Base-by-base conservation (phyloP, 2,113 vertebrate genomes). In the Oncorhynchus gorbuscha region DNA sequence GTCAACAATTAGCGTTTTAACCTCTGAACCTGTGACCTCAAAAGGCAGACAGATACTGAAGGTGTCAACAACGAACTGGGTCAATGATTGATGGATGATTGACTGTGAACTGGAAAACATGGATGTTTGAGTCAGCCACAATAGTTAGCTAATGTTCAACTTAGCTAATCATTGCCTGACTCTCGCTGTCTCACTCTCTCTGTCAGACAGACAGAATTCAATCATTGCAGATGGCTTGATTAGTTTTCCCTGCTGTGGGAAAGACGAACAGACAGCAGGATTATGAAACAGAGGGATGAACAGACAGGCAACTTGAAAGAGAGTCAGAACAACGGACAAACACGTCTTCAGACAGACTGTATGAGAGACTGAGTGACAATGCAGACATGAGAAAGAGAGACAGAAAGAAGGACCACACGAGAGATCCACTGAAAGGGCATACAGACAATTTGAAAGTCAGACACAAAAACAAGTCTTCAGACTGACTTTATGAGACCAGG, bases 381-480 rank as follows among this genome's bases (percentile, higher is more conserved):
- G 30, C 24, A 39, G 65, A 72, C 78, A 72, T 49, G 7, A 22
- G 62, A 76, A 79, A 45, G 76, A 77, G 79, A 81, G 13, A 83
- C 82, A 74, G 80, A 78, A 3, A 45, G 39, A 45, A 45, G 2
- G 9, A 45, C 39, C 72, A 24, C 3, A 9, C 26, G 62, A 32
- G 24, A 32, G 28, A 12, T 14, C 13, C 22, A 30, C 11, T 13
- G 22, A 5, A 12, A 65, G 12, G 5, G 8, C 78, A 65, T 24
- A 18, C 51, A 55, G 51, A 18, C 16, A 4, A 16, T 16, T 18
- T 55, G 13, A 55, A 55, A 55, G 49, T 26, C n/a, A 49, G 22
- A 28, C 62, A 65, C 62, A 45, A 32, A 66, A 39, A 45, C 39
- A 48, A 48, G 39, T 48, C 6, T 79, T 72, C 3, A 74, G 71